Evolutionary conservation across 2,113 vertebrate genomes (phyloP), one percentile per base, ranked within the genome.

Genomic region (Canis aureus): DNA sequence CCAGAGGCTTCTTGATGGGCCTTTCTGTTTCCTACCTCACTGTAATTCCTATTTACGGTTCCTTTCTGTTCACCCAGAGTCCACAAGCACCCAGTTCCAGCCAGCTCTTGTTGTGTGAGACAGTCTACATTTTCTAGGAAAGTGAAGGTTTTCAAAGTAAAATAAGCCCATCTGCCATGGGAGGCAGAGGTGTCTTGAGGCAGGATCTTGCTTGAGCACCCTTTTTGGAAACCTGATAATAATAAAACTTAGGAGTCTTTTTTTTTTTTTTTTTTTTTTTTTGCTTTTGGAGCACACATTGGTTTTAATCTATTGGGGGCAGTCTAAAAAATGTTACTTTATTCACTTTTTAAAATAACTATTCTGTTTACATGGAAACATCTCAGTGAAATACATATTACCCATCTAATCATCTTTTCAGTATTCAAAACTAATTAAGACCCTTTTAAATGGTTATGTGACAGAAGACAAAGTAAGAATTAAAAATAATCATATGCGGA

Each of bases 291-390:
- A 94, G 7, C 49, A 71, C 74, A 71, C 11, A 62, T 86, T 51
- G 27, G 49, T 78, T 91, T 82, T 51, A 51, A 88, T 60, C n/a
- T 83, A 74, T 60, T 79, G 23, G 78, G 17, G 8, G 17, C 1
- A 95, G 19, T 74, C 55, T 73, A 91, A 79, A 62, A 85, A 11
- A 59, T 64, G 27, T n/a, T 59, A 43, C 49, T 11, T 81, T 67
- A 85, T 43, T 38, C 51, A 59, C 71, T 11, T 67, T 85, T 91
- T 67, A 88, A 79, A 88, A 78, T 51, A 88, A 96, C 11, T 67
- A 64, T 87, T 95, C 62, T 73, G 10, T 78, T 93, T 76, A 85
- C 11, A 32, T 11, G n/a, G 82, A 83, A 88, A 64, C n/a, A 79
- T 84, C 27, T 89, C 55, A 8, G n/a, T 29, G 49, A 83, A 83